Conservation (phyloP, 2,797 vertebrate species). For the Cryptoprocta ferox region DNA sequence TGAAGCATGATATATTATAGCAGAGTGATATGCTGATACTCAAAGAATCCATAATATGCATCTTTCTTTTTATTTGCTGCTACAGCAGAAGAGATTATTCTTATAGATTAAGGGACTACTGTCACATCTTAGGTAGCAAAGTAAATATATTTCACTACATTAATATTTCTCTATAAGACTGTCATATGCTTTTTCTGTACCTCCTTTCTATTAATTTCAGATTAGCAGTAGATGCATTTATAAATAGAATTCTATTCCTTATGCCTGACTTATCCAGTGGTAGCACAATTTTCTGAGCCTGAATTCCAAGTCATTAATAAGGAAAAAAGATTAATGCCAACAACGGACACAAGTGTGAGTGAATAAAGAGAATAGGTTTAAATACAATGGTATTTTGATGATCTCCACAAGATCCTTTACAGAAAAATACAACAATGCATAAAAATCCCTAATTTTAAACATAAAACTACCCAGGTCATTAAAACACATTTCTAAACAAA, state of each 20-base stretch:
- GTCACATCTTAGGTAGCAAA: conserved; percentile 70
- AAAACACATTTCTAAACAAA: conserved; percentile 21
- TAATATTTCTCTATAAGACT: conserved; percentile 66
- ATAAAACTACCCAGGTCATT: conserved; percentile 15
- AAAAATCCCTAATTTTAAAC: conserved; percentile 24
- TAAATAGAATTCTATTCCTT: conserved; percentile 72
- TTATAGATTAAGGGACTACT: conserved; percentile 80
- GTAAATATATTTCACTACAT: conserved; percentile 70
- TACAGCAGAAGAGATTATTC: conserved; percentile 77
- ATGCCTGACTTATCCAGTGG: conserved; percentile 62
- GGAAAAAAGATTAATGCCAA: conserved; percentile 42
- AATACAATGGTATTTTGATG: neutral
- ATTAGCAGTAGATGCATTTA: conserved; percentile 70
- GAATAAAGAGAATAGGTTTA: conserved; percentile 46
- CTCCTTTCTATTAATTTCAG: conserved; percentile 69
- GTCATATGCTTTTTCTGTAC: conserved; percentile 25
- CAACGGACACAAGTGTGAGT: neutral
- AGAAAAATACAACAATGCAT: conserved; percentile 8
- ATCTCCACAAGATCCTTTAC: neutral
- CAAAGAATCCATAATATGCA: conserved; percentile 83
- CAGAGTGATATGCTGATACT: conserved; percentile 79
- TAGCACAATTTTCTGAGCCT: conserved; percentile 65
- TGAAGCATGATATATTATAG: conserved; percentile 82
- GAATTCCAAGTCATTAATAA: conserved; percentile 70
- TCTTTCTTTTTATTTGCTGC: conserved; percentile 75